Percentiles rank a stretch among this genome's conserved stretches.
Conservation (phyloP, 2,797 vertebrate genomes). For the Benthosema pterotum region DNA sequence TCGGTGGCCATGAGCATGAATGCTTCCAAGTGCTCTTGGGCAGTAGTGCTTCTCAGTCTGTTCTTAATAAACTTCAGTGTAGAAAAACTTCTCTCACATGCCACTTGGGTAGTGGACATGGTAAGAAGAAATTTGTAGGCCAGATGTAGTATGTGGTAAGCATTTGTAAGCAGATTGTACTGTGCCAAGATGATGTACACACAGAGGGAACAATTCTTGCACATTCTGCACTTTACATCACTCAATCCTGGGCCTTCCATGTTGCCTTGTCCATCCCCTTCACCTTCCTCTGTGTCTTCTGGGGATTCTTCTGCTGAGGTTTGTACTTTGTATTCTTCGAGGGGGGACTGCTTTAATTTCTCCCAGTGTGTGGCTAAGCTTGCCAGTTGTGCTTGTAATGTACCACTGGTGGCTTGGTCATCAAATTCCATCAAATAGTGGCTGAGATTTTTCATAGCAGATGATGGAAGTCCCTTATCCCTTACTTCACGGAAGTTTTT, state of each 20-base stretch:
- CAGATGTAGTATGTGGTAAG: slow-evolving; percentile 12
- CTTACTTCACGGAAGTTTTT: slow-evolving; percentile 24
- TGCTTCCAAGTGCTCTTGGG: background rate
- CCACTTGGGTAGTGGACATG: slow-evolving; percentile 14
- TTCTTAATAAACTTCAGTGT: slow-evolving; percentile 23
- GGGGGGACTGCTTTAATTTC: slow-evolving; percentile 31
- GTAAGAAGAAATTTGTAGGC: slow-evolving; percentile 17
- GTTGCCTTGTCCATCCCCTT: no score
- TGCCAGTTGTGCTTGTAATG: slow-evolving; percentile 35
- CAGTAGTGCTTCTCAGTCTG: slow-evolving; percentile 15
- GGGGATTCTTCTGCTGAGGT: slow-evolving; percentile 26
- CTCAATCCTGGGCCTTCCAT: slow-evolving; percentile 12
- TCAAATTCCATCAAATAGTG: slow-evolving; percentile 37
- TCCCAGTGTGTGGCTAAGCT: slow-evolving; percentile 36
- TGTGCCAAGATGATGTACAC: slow-evolving; percentile 12
- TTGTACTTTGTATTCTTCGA: slow-evolving; percentile 32
- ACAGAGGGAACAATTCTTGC: slow-evolving; percentile 24
- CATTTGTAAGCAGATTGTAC: slow-evolving; percentile 11
- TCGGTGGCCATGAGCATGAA: slow-evolving; percentile 26
- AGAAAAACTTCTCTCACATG: slow-evolving; percentile 25
- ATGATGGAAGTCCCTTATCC: slow-evolving; percentile 25
- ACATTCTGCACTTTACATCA: slow-evolving; percentile 20
- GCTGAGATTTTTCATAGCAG: slow-evolving; percentile 27
- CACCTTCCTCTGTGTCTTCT: slow-evolving; percentile 16
- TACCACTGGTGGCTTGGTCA: slow-evolving; percentile 31